phyloP scores from a whole-genome alignment of 1,140 invertebrate species.

The Thalassaphorura encarpata region DNA sequence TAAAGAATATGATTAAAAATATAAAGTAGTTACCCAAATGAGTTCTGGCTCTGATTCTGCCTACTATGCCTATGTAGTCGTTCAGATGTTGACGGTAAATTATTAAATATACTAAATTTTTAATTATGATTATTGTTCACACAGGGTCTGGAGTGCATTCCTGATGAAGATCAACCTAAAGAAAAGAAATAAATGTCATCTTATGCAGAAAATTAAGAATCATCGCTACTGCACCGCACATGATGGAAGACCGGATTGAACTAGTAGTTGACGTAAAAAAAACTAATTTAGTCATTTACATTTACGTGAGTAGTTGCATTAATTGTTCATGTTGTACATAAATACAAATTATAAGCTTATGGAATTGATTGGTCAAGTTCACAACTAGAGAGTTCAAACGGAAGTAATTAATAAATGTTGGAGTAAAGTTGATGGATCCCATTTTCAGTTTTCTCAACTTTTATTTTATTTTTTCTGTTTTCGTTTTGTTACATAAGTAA shows the following conservation, averaged over 20 bases:
- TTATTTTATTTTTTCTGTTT: too few species aligned
- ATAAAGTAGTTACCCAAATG: background rate
- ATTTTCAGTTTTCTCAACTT: too few species aligned
- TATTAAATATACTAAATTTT: slow-evolving; percentile 9
- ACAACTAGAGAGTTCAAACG: background rate
- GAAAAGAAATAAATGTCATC: background rate
- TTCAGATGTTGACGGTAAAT: background rate
- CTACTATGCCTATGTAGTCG: background rate
- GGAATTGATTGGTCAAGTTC: background rate
- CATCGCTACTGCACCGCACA: background rate
- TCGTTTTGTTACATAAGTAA: background rate
- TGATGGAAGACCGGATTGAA: background rate
- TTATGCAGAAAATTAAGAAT: background rate
- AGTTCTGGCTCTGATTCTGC: background rate
- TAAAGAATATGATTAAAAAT: background rate
- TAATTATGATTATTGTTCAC: slow-evolving; percentile 8
- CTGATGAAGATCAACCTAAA: slow-evolving; percentile 14
- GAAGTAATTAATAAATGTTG: background rate
- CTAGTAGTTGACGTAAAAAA: background rate
- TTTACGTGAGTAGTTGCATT: background rate
- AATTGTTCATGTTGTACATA: background rate
- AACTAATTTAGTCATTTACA: background rate
- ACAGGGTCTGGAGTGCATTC: slow-evolving; percentile 26
- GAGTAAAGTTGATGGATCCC: background rate
- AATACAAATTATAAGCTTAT: background rate